A percentile compares a stretch with the other conserved stretches of the same genome.
These are phyloP conservation scores for Etia nguti DNA, from an alignment of 2,113 vertebrate species.

Conservation along the genomic window DNA sequence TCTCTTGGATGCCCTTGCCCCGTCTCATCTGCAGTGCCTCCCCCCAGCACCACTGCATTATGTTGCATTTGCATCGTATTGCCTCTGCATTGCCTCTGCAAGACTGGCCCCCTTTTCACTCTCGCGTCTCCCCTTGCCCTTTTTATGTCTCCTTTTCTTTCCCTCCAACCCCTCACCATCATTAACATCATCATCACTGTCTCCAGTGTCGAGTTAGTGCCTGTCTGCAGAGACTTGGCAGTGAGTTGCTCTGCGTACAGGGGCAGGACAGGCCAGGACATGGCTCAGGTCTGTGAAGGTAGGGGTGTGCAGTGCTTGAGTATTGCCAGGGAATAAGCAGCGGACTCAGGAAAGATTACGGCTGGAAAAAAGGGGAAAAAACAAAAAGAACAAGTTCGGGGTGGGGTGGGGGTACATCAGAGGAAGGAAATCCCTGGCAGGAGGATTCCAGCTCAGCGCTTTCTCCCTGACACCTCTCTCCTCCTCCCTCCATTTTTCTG, in stretches of 20 bases:
- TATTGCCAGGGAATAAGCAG: slow-evolving; percentile 24
- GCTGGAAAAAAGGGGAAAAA: neutral
- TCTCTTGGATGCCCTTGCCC: slow-evolving; percentile 33
- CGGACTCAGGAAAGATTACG: slow-evolving; percentile 20
- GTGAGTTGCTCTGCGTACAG: neutral
- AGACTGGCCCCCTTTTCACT: neutral
- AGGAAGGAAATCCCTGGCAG: slow-evolving; percentile 69
- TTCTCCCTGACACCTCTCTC: slow-evolving; percentile 30
- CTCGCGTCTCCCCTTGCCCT: neutral
- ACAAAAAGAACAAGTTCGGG: neutral
- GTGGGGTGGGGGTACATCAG: slow-evolving; percentile 39
- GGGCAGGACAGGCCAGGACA: neutral
- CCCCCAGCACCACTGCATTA: slow-evolving; percentile 59
- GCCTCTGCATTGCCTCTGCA: slow-evolving; percentile 69
- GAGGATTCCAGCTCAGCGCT: slow-evolving; percentile 65
- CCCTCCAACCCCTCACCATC: accelerated
- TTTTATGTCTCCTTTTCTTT: neutral
- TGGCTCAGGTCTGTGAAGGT: neutral
- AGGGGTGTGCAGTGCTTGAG: neutral
- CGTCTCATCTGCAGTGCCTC: slow-evolving; percentile 45
- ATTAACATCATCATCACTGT: neutral
- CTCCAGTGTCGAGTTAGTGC: neutral
- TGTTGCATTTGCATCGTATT: slow-evolving; percentile 68
- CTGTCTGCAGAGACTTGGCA: slow-evolving; percentile 18
- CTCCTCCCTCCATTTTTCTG: neutral